Evolutionary conservation across 1,140 invertebrate species (phyloP).

Genomic region (Antheraea pernyi): DNA sequence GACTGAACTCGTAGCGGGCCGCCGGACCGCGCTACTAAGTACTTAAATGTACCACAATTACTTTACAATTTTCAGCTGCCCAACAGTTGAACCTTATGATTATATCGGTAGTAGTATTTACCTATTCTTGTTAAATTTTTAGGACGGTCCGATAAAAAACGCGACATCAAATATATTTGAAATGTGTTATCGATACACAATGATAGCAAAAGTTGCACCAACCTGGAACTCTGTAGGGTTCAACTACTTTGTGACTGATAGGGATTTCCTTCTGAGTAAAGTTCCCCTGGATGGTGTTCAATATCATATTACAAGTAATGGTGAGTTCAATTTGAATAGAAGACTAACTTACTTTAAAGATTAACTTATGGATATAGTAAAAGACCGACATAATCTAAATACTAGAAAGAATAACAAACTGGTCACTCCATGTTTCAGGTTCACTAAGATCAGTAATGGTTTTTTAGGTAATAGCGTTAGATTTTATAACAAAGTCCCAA

Average conservation of each 20-base stretch:
- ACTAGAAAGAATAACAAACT: too few species aligned
- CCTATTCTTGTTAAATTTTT: conserved; percentile 18
- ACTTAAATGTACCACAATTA: too few species aligned
- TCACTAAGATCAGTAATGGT: too few species aligned
- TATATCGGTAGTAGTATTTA: background rate
- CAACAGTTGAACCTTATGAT: background rate
- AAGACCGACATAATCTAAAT: too few species aligned
- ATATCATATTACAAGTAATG: conserved; percentile 45
- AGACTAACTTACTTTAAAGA: too few species aligned
- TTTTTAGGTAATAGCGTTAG: too few species aligned
- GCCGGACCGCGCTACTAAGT: too few species aligned
- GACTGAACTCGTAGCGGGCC: too few species aligned
- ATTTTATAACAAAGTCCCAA: too few species aligned
- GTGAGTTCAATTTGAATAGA: conserved; percentile 39
- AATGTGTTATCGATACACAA: conserved; percentile 70
- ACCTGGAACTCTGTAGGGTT: conserved; percentile 66
- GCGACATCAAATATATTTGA: conserved; percentile 53
- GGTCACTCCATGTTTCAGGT: too few species aligned
- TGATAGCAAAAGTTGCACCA: conserved; percentile 71
- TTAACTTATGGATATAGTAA: too few species aligned
- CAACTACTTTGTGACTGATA: conserved; percentile 67
- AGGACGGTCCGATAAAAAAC: conserved; percentile 52
- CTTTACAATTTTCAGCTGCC: too few species aligned
- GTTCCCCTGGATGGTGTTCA: conserved; percentile 61
- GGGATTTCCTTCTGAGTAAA: conserved; percentile 61